These are phyloP conservation scores for Fragum sueziense DNA, from an alignment of 2,888 invertebrate genomes.

Conservation along the genomic window DNA sequence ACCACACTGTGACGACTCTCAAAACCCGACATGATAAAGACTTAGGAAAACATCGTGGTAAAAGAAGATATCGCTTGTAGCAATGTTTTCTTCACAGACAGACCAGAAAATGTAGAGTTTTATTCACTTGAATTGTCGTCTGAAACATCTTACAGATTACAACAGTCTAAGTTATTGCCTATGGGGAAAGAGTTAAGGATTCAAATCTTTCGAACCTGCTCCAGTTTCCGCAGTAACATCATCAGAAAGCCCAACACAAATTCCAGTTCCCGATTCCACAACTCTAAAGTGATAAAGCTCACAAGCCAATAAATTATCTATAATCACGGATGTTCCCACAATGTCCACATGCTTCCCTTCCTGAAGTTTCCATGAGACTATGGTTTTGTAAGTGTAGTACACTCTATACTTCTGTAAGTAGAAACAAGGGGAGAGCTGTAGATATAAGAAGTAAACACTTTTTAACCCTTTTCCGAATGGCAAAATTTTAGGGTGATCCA, in stretches of 20 bases:
- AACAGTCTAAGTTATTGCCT: not conserved
- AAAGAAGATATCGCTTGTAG: no score
- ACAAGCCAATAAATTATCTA: conserved; percentile 65
- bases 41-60: no score
- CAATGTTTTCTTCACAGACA: no score
- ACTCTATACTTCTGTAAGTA: conserved; percentile 40
- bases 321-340: not conserved
- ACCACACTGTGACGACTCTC: no score
- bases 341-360: not conserved
- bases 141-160: not conserved
- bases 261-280: conserved; percentile 54
- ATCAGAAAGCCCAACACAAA: conserved; percentile 42
- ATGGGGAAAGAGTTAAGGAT: not conserved
- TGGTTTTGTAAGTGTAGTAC: conserved; percentile 60
- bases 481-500: no score
- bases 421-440: no score
- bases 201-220: conserved; percentile 8
- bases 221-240: not conserved
- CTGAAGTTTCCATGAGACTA: not conserved
- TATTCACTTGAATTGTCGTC: not conserved
- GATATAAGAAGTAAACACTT: no score
- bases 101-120: no score
- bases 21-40: no score
- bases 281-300: conserved; percentile 67
- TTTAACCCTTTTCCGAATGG: not conserved